phyloP scores from a whole-genome alignment of 2,113 vertebrate species.

The Burhinus bistriatus region DNA sequence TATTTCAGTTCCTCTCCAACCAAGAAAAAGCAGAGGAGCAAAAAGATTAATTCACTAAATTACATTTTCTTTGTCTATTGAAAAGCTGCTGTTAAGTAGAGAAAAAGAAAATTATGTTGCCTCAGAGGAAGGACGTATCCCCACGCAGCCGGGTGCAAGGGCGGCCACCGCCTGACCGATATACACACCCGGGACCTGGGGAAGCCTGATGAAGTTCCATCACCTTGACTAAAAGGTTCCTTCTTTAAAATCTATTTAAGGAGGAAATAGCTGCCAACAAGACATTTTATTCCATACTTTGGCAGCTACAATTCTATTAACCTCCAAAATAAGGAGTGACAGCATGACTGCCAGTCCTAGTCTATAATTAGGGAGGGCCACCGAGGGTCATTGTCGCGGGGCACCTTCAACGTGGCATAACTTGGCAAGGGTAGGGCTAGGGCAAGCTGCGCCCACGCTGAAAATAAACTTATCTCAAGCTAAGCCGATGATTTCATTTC shows the following conservation, averaged over 20 bases:
- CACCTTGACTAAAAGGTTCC: neutral
- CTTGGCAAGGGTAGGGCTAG: neutral
- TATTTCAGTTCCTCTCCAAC: neutral
- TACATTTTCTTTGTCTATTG: neutral
- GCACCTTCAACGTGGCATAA: neutral
- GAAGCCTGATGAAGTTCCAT: neutral
- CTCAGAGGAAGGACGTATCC: neutral
- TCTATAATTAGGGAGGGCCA: neutral
- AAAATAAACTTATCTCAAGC: neutral
- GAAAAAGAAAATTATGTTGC: neutral
- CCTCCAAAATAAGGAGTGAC: neutral
- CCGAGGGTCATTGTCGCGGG: neutral
- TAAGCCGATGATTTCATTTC: neutral
- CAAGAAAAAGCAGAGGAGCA: neutral
- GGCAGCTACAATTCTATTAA: neutral
- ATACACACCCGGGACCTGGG: neutral
- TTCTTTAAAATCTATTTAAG: neutral
- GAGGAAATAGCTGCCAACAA: neutral
- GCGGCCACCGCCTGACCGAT: neutral
- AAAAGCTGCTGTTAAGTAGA: neutral
- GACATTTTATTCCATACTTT: neutral
- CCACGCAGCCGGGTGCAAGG: fast-evolving
- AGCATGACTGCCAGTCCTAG: neutral
- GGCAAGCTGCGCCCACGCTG: neutral
- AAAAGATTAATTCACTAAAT: neutral